Evolutionary conservation across 2,797 vertebrate species (phyloP).

Genomic region (Notolabrus celidotus): DNA sequence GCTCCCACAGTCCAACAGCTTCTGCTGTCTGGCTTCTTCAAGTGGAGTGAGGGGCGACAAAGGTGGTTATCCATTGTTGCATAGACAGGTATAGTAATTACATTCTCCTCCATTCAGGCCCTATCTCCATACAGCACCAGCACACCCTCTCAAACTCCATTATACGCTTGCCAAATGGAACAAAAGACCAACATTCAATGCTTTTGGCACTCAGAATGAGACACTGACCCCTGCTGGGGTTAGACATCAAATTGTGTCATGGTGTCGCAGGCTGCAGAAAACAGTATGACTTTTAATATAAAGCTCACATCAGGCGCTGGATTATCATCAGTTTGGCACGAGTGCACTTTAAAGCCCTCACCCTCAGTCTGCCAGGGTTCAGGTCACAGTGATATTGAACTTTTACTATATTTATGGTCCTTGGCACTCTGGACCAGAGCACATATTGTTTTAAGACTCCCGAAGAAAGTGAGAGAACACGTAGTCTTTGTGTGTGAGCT

Average conservation of each 20-base stretch:
- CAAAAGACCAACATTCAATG: constrained; percentile 71
- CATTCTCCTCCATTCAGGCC: constrained; percentile 72
- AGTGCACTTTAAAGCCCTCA: constrained; percentile 45
- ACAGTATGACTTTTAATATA: constrained; percentile 64
- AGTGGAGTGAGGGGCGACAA: constrained; percentile 63
- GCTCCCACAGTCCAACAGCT: constrained; percentile 66
- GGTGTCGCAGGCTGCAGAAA: constrained; percentile 40
- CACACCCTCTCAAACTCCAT: constrained; percentile 71
- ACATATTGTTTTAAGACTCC: no score
- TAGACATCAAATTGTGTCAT: constrained; percentile 65
- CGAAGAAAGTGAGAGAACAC: no score
- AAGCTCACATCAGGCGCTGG: constrained; percentile 45
- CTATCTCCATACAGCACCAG: constrained; percentile 71
- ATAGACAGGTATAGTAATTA: constrained; percentile 81
- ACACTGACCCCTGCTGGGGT: constrained; percentile 68
- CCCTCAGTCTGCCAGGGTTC: constrained; percentile 38
- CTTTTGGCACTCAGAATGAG: constrained; percentile 63
- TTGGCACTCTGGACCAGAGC: neutral
- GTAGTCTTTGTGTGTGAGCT: no score
- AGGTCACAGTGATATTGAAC: constrained; percentile 41
- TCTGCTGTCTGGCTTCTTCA: constrained; percentile 67
- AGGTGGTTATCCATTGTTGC: constrained; percentile 79
- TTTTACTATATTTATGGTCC: constrained; percentile 20
- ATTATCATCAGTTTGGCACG: constrained; percentile 60
- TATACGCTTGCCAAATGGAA: constrained; percentile 74